These are phyloP conservation scores for Drosophila rellima DNA, from an alignment of 2,888 invertebrate species.

Conservation along the genomic window DNA sequence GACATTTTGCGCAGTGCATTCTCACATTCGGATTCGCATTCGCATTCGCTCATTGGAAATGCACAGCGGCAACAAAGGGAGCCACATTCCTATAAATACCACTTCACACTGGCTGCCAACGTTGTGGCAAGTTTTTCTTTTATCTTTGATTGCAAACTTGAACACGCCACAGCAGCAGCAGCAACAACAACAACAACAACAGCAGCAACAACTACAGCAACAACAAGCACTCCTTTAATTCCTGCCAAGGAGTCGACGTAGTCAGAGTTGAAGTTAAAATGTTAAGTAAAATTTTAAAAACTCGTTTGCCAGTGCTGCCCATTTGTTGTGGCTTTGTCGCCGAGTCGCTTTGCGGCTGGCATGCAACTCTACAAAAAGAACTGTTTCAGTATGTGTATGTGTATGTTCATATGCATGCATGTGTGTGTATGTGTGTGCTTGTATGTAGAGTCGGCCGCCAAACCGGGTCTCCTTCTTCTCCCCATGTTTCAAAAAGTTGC, in stretches of 20 bases:
- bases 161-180: conserved; percentile 41
- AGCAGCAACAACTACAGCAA: conserved; percentile 4
- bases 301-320: conserved; percentile 72
- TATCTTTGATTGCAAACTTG: conserved; percentile 78
- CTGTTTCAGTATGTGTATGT: conserved; percentile 5
- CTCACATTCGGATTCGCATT: conserved; percentile 6
- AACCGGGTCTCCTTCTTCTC: conserved; percentile 54
- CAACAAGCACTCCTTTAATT: conserved; percentile 50
- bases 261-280: conserved; percentile 16
- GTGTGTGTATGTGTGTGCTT: conserved; percentile 5
- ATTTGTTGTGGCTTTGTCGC: conserved; percentile 68
- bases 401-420: background rate
- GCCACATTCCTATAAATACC: conserved; percentile 79
- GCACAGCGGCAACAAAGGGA: conserved; percentile 51
- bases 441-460: conserved; percentile 32
- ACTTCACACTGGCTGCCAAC: conserved; percentile 69
- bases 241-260: conserved; percentile 48
- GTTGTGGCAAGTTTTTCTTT: conserved; percentile 63
- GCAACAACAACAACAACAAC: conserved; percentile 17
- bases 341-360: conserved; percentile 47
- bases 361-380: conserved; percentile 48
- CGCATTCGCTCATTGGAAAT: conserved; percentile 66
- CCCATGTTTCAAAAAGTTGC: conserved; percentile 74
- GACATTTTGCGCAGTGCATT: conserved; percentile 28
- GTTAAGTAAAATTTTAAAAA: conserved; percentile 50